Percentiles rank a stretch among this genome's conserved stretches.
These are phyloP conservation scores for Microplitis mediator DNA, from an alignment of 1,140 invertebrate species.

Conservation along the genomic window DNA sequence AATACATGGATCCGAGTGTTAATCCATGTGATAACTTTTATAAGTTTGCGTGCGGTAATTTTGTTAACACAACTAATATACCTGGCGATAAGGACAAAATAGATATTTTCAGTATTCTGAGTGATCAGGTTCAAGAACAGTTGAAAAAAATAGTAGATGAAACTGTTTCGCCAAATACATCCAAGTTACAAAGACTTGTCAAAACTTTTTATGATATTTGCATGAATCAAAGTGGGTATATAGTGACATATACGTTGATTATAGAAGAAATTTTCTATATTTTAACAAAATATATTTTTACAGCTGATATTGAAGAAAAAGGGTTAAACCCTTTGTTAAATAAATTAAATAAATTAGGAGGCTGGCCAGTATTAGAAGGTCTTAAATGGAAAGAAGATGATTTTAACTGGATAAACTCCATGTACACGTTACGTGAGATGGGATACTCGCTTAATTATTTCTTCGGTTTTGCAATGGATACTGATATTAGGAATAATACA, in stretches of 20 bases:
- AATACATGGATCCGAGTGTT: conserved; percentile 63
- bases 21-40: conserved; percentile 86
- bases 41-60: conserved; percentile 68
- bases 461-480: conserved; percentile 87
- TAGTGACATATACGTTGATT: too few species aligned
- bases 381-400: conserved; percentile 73
- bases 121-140: conserved; percentile 80
- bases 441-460: conserved; percentile 91
- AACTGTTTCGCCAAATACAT: conserved; percentile 68
- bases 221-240: conserved; percentile 81
- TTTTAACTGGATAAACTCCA: conserved; percentile 82
- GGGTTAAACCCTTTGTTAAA: conserved; percentile 74
- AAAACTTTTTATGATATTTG: conserved; percentile 82
- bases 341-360: conserved; percentile 79
- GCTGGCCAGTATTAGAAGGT: conserved; percentile 88
- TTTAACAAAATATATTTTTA: conserved; percentile 30
- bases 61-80: conserved; percentile 56
- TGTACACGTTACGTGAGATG: conserved; percentile 77
- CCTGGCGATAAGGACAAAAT: conserved; percentile 74
- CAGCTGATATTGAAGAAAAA: conserved; percentile 74
- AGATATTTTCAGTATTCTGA: conserved; percentile 80
- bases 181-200: conserved; percentile 74
- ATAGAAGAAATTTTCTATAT: background rate
- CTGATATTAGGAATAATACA: conserved; percentile 90
- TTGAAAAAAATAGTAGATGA: conserved; percentile 76